These are phyloP conservation scores for Pongo pygmaeus DNA, from an alignment of 2,113 vertebrate species.

Conservation along the genomic window DNA sequence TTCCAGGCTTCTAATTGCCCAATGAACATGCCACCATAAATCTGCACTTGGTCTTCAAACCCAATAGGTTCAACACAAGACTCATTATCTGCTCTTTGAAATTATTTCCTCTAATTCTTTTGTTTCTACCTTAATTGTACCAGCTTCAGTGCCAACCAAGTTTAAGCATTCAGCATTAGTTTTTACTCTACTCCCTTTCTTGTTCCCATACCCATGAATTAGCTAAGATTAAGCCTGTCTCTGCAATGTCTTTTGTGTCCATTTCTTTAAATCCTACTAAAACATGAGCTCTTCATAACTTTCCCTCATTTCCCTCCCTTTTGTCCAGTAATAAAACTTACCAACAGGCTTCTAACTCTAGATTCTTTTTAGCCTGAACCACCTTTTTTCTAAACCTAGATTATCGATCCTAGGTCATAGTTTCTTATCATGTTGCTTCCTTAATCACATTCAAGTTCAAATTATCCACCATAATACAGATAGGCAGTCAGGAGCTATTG, in stretches of 20 bases:
- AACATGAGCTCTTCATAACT: neutral
- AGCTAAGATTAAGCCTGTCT: neutral
- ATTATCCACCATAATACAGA: neutral
- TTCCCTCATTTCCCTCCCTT: neutral
- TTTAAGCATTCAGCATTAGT: neutral
- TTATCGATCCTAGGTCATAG: neutral
- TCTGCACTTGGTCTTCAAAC: neutral
- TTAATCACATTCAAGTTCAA: neutral
- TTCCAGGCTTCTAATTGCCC: fast-evolving
- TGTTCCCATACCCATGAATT: neutral
- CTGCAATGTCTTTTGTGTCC: neutral
- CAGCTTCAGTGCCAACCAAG: neutral
- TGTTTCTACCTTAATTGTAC: neutral
- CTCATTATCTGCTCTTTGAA: neutral
- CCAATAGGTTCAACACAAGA: neutral
- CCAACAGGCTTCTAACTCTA: neutral
- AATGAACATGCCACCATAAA: too few relatives aligned
- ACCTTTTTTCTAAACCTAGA: neutral
- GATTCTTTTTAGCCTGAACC: neutral
- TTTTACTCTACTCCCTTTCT: neutral
- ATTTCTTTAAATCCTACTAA: neutral
- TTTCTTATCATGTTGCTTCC: neutral
- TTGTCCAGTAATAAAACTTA: neutral
- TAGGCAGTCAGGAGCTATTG: fast-evolving
- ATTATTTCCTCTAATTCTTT: neutral